Conservation (phyloP, 1,140 invertebrate genomes). For the Temnothorax longispinosus region DNA sequence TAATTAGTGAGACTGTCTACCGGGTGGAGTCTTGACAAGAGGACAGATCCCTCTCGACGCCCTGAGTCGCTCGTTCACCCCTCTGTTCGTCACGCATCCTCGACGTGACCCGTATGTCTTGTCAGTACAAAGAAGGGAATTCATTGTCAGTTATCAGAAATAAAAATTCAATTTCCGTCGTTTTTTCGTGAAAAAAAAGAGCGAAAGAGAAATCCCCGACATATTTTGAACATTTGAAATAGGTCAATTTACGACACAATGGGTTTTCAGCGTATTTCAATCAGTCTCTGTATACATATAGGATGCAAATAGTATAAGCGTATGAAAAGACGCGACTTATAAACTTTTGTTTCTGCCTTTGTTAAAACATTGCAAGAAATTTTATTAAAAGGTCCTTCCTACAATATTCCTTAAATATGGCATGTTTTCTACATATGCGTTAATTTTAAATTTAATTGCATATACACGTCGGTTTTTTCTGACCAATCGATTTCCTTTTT, state of each 20-base stretch:
- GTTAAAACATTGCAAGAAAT: not conserved
- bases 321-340: not conserved
- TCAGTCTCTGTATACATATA: not conserved
- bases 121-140: conserved; percentile 47
- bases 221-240: not conserved
- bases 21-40: conserved; percentile 68
- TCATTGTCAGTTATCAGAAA: conserved; percentile 49
- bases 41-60: conserved; percentile 71
- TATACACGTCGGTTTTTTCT: not conserved
- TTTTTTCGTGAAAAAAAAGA: conserved; percentile 4
- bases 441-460: not conserved
- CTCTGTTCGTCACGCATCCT: conserved; percentile 63
- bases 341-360: not conserved
- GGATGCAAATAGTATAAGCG: not conserved
- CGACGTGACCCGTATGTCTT: conserved; percentile 63
- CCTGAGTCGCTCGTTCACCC: conserved; percentile 66
- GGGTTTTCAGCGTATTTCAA: not conserved
- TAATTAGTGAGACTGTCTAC: conserved; percentile 86
- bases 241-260: not conserved
- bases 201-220: not conserved
- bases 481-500: not conserved
- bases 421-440: not conserved
- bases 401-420: not conserved
- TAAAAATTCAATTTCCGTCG: conserved; percentile 2
- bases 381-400: not conserved